phyloP scores from a whole-genome alignment of 2,113 vertebrate genomes.

The Hemiscyllium ocellatum region DNA sequence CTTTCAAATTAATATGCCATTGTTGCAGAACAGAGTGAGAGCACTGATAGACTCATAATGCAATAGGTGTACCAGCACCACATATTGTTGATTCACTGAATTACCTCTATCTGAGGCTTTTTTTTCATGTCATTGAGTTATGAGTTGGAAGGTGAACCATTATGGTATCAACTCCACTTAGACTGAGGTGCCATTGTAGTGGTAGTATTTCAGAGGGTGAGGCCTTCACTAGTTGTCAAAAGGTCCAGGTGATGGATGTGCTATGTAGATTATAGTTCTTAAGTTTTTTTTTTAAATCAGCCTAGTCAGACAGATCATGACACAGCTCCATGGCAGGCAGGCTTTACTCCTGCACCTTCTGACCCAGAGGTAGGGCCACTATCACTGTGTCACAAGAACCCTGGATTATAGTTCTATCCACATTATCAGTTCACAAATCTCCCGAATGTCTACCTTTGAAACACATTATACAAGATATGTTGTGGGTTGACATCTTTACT shows the following conservation, averaged over 20 bases:
- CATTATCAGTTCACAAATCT: too few relatives aligned
- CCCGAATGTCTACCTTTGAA: too few relatives aligned
- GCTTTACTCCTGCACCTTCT: too few relatives aligned
- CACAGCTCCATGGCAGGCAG: too few relatives aligned
- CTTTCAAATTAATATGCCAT: background rate
- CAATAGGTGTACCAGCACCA: background rate
- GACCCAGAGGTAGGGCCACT: too few relatives aligned
- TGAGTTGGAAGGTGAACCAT: background rate
- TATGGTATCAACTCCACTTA: background rate
- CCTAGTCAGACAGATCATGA: too few relatives aligned
- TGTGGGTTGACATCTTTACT: too few relatives aligned
- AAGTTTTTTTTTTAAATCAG: too few relatives aligned
- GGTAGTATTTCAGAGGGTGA: background rate
- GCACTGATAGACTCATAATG: background rate
- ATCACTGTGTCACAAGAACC: too few relatives aligned
- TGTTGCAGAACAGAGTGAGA: background rate
- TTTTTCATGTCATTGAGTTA: background rate
- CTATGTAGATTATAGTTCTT: background rate
- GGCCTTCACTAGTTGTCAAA: background rate
- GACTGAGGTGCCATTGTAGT: background rate
- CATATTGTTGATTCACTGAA: background rate
- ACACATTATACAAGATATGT: too few relatives aligned
- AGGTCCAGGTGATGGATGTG: background rate
- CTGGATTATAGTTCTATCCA: too few relatives aligned
- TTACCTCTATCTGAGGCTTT: background rate